Evolutionary conservation across 2,888 invertebrate species (phyloP).

Genomic region (Drosophila paucipuncta): DNA sequence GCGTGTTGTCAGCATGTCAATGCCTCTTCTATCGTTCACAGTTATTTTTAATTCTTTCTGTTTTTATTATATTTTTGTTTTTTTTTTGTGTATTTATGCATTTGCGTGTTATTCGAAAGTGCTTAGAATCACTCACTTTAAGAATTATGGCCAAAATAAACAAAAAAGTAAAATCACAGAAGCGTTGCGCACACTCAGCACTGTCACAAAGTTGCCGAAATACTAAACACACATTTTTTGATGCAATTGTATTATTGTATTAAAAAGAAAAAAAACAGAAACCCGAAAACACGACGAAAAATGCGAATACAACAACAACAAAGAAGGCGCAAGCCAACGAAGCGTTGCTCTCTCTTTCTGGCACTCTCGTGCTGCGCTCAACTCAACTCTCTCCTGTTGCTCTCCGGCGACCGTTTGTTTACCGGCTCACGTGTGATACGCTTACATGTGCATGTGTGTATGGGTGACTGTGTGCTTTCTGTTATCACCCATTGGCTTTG

Average conservation of each 20-base stretch:
- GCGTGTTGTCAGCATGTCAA: conserved; percentile 61
- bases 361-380: conserved; percentile 34
- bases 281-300: conserved; percentile 55
- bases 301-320: conserved; percentile 44
- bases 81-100: conserved; percentile 1
- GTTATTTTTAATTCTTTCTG: conserved; percentile 18
- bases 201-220: conserved; percentile 79
- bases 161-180: conserved; percentile 46
- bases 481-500: conserved; percentile 67
- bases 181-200: conserved; percentile 71
- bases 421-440: conserved; percentile 63
- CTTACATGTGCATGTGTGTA: conserved; percentile 21
- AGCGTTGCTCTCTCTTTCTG: conserved; percentile 57
- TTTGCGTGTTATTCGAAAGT: conserved; percentile 8
- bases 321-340: conserved; percentile 46
- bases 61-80: neutral
- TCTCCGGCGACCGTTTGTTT: conserved; percentile 57
- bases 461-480: conserved; percentile 18
- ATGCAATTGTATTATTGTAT: conserved; percentile 75
- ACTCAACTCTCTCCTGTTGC: conserved; percentile 11
- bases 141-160: conserved; percentile 20
- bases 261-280: conserved; percentile 46
- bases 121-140: conserved; percentile 44
- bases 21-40: conserved; percentile 43
- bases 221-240: conserved; percentile 75